phyloP scores from a whole-genome alignment of 2,113 vertebrate species.

The Poicephalus gulielmi region DNA sequence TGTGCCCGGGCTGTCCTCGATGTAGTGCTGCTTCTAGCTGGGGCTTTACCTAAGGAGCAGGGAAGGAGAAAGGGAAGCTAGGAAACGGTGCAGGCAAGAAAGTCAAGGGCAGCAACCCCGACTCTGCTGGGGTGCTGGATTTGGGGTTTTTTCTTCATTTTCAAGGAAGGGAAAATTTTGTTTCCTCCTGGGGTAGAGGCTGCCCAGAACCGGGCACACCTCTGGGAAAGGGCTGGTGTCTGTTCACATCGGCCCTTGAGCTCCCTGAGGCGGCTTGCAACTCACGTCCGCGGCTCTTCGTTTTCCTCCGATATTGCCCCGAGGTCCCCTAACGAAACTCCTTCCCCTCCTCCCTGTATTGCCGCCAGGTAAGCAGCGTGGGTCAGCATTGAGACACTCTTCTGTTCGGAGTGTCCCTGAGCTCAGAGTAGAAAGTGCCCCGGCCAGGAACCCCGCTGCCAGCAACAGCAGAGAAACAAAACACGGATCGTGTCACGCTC shows the following conservation, averaged over 20 bases:
- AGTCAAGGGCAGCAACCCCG: neutral
- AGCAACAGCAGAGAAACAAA: neutral
- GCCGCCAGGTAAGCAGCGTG: neutral
- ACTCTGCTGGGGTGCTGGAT: neutral
- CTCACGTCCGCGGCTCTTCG: neutral
- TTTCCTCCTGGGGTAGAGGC: neutral
- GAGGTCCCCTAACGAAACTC: neutral
- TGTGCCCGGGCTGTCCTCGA: neutral
- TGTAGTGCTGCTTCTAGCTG: neutral
- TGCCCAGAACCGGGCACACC: neutral
- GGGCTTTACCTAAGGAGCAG: neutral
- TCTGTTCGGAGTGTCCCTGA: neutral
- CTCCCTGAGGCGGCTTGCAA: neutral
- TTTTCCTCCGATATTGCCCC: neutral
- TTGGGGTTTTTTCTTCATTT: neutral
- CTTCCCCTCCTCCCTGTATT: neutral
- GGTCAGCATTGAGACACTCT: neutral
- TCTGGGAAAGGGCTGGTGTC: neutral
- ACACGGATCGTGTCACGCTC: neutral
- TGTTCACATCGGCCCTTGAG: neutral
- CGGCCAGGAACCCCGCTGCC: neutral
- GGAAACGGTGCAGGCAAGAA: neutral
- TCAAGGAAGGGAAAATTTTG: neutral
- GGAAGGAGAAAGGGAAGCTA: neutral
- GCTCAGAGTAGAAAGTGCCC: neutral